Percentiles rank a stretch among this genome's conserved stretches.
phyloP scores from a whole-genome alignment of 2,113 vertebrate species.

The Hipposideros armiger region DNA sequence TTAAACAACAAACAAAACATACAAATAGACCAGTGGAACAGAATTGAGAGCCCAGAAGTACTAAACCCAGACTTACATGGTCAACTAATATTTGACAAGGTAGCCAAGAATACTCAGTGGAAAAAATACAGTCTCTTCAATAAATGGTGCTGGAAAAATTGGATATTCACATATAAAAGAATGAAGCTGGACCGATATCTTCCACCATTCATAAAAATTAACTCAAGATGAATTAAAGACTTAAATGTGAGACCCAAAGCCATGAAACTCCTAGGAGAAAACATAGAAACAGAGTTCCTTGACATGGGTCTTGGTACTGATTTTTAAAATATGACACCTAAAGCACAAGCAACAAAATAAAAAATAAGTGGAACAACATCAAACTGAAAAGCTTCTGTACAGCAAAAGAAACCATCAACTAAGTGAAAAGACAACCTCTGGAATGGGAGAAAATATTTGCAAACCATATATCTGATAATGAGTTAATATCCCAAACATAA shows the following conservation, averaged over 20 bases:
- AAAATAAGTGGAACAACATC: background rate
- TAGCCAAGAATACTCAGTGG: background rate
- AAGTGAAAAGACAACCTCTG: background rate
- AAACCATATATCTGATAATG: background rate
- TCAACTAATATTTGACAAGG: background rate
- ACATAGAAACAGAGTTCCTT: background rate
- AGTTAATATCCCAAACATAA: background rate
- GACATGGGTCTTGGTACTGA: background rate
- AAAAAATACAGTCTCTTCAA: background rate
- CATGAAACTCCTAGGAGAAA: background rate
- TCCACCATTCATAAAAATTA: background rate
- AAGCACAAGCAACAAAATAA: background rate
- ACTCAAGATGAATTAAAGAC: background rate
- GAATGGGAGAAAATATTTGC: background rate
- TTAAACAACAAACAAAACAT: background rate
- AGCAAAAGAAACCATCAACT: background rate
- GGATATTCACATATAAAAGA: background rate
- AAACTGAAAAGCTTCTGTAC: background rate
- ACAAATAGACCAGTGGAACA: background rate
- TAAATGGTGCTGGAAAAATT: background rate
- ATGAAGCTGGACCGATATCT: background rate
- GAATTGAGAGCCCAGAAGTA: background rate
- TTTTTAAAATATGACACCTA: too few relatives aligned
- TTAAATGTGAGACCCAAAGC: background rate
- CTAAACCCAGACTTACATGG: background rate